Percentiles rank a stretch among this genome's conserved stretches.
These are phyloP conservation scores for Caenorhabditis parvicauda DNA, from an alignment of 2,888 invertebrate genomes.

Conservation along the genomic window DNA sequence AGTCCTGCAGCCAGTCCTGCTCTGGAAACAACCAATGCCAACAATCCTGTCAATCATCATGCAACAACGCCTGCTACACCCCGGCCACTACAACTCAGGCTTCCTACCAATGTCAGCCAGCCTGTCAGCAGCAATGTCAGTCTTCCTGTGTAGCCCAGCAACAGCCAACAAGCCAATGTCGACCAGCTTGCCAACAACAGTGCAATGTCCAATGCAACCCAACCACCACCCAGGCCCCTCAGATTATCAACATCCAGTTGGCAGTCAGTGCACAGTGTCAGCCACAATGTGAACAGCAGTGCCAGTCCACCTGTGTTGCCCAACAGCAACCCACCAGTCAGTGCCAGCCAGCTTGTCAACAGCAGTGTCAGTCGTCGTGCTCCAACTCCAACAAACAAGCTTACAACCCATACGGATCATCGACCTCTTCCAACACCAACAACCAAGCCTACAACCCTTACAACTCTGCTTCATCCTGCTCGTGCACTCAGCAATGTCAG, in stretches of 20 bases:
- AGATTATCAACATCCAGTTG: too few species aligned
- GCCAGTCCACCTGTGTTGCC: too few species aligned
- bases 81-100: constrained; percentile 18
- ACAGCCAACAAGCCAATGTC: constrained; percentile 30
- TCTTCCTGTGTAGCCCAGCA: too few species aligned
- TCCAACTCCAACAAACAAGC: constrained; percentile 12
- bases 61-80: constrained; percentile 18
- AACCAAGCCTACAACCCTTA: too few species aligned
- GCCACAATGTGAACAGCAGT: constrained; percentile 22
- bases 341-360: constrained; percentile 32
- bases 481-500: constrained; percentile 20
- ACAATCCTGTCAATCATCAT: constrained; percentile 27
- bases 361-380: constrained; percentile 23
- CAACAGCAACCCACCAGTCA: constrained; percentile 27
- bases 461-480: too few species aligned
- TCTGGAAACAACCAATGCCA: constrained; percentile 21
- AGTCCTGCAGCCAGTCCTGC: constrained; percentile 28
- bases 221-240: constrained; percentile 21
- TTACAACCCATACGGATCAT: too few species aligned
- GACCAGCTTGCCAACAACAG: constrained; percentile 27
- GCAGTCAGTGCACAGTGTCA: too few species aligned
- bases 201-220: constrained; percentile 21
- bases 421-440: too few species aligned
- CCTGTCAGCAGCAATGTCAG: constrained; percentile 21
- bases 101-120: constrained; percentile 11